Evolutionary conservation across 2,888 invertebrate genomes (phyloP), one percentile per base, ranked within the genome.

Genomic region (Trimorus sp.): DNA sequence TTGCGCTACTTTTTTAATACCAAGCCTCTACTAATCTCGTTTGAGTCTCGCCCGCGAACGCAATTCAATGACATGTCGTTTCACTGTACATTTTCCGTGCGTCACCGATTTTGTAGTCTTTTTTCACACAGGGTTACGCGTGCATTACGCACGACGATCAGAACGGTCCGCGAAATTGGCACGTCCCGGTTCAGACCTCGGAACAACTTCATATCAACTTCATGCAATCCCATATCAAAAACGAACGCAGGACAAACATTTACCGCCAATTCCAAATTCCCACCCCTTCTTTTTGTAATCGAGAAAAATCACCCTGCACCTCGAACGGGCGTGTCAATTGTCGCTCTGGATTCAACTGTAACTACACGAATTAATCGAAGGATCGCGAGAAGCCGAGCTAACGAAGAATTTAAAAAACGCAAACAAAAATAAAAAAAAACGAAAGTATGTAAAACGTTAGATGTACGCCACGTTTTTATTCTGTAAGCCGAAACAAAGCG

Each of bases 391-490:
- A 77, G 62, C 14, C 9, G 26, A 26, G 26, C 26, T 26, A 26
- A 26, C 26, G 26, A 26, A 26, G 26, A 26, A 26, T 26, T 26
- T 26, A 26, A 26, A n/a, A 26, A 62, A 51, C 16, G 15, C n/a
- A 71, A 73, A 54, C 49, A 51, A 66, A 66, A 51, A 71, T 36
- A n/a, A 51, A 73, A 56, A 75, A 69, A 51, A 68, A 83, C 79
- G 83, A 83, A 83, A 77, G 83, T 83, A 80, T 69, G 76, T 77
- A 74, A 83, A 82, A 68, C 68, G 66, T 73, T 78, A 82, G 70
- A 51, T 78, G 62, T 78, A 77, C 49, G 74, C 62, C 37, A 74
- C 66, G 53, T 76, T 71, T 82, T 62, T 66, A 82, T 71, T 62
- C 58, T 42, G 69, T 63, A 65, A 63, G 66, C 54, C 36, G 82